A percentile compares a stretch with the other conserved stretches of the same genome.
Conservation (phyloP, 2,888 invertebrate genomes). For the Stenolophus ochropezus region DNA sequence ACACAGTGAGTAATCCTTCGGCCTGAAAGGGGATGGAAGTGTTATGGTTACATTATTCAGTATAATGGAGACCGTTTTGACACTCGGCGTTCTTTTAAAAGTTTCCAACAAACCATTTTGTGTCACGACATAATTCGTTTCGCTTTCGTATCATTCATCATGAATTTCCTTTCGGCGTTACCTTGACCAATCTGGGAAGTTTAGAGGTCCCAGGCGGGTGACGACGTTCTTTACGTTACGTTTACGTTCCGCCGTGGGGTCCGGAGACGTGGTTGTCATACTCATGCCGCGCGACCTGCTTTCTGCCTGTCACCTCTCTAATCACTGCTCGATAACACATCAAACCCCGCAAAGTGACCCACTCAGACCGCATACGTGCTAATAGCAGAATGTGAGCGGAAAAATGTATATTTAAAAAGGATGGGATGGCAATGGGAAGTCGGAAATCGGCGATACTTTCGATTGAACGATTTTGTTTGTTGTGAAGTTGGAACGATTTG, state of each 20-base stretch:
- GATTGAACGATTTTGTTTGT: slow-evolving; percentile 69
- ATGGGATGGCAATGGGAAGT: background rate
- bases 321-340: slow-evolving; percentile 55
- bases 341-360: no score
- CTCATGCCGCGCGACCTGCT: background rate
- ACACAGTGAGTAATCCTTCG: background rate
- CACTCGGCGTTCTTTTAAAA: slow-evolving; percentile 52
- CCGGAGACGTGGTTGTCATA: slow-evolving; percentile 15
- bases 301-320: slow-evolving; percentile 31
- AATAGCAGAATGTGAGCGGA: slow-evolving; percentile 54
- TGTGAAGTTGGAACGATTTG: slow-evolving; percentile 69
- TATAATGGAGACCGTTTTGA: slow-evolving; percentile 55
- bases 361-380: no score
- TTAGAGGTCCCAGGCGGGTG: slow-evolving; percentile 34
- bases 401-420: background rate
- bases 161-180: slow-evolving; percentile 57
- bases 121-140: slow-evolving; percentile 59
- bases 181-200: slow-evolving; percentile 55
- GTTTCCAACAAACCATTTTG: slow-evolving; percentile 56
- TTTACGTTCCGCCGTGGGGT: slow-evolving; percentile 6
- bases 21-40: slow-evolving; percentile 16
- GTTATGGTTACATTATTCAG: slow-evolving; percentile 57
- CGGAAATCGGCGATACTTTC: slow-evolving; percentile 67
- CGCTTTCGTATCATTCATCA: slow-evolving; percentile 58
- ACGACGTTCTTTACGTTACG: slow-evolving; percentile 47